Conservation (phyloP, 2,113 vertebrate species). For the Nycticebus coucang region DNA sequence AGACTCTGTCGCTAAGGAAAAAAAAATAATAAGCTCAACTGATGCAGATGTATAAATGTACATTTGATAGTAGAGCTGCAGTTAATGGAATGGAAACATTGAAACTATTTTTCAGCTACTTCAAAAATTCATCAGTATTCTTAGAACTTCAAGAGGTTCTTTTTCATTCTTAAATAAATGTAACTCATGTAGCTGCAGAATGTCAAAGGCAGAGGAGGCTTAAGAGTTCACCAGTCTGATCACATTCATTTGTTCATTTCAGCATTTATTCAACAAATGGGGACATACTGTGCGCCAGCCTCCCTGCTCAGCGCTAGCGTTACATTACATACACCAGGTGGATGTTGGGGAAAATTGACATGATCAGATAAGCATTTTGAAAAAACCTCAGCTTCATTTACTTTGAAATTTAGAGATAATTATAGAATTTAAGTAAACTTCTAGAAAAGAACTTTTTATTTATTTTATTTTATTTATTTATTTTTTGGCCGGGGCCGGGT, state of each 20-base stretch:
- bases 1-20: no score
- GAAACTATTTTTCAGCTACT: background rate
- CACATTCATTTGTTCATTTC: background rate
- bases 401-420: background rate
- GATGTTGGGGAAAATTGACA: background rate
- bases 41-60: background rate
- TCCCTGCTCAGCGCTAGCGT: background rate
- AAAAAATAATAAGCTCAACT: background rate
- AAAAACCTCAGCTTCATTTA: slow-evolving; percentile 12
- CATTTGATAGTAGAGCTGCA: background rate
- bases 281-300: background rate
- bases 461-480: no score
- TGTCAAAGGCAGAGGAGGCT: background rate
- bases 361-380: background rate
- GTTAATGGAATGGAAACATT: slow-evolving; percentile 24
- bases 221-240: background rate
- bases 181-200: background rate
- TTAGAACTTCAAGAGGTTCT: background rate
- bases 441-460: background rate
- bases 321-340: no score
- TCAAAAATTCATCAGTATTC: background rate
- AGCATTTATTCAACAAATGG: background rate
- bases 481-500: no score
- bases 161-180: background rate
- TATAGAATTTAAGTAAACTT: background rate